Base-by-base conservation (phyloP, 2,888 invertebrate species). In the Furcula furcula region DNA sequence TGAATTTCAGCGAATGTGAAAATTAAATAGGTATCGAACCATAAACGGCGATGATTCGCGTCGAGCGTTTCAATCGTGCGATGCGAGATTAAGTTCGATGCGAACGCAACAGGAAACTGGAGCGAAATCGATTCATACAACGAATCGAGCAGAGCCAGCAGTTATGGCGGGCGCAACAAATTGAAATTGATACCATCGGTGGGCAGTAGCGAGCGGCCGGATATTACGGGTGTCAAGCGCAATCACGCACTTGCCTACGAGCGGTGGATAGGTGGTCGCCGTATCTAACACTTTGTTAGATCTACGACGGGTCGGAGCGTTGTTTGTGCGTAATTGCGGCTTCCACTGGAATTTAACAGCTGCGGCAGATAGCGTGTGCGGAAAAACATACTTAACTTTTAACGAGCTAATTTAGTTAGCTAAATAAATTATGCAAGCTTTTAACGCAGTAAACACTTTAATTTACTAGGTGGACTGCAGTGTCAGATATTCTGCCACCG, bases 161-260 rank as follows among this genome's bases (percentile, higher is more conserved):
- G 80, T 77, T 81, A 80, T 77, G 70, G 73, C 68, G 28, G 68
- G 78, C 83, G 77, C 79, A 83, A 84, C 86, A 87, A 87, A 86
- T 88, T 86, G 87, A 86, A 88, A 85, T 83, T 86, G 87, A 88
- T 87, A 87, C 80, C 78, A 85, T 86, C 84, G 77, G 76, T 80
- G 78, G 84, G 76, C 77, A 79, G 73, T 59, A 62, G 64, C 64
- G 68, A 59, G 62, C 64, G 64, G 61, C 82, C 86, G 88, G 88
- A 88, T 86, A 88, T 88, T 88, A 85, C 80, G 75, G 76, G 76
- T 85, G 86, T 86, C 86, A 80, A 70, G 76, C 80, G 72, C 77
- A 82, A 84, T 85, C 86, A 88, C 82, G 84, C 85, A 82, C 74
- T 74, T 46, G 61, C 65, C 61, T 58, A 43, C 63, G 46, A 64